Evolutionary conservation across 2,888 invertebrate species (phyloP), one percentile per base, ranked within the genome.

Genomic region (Acrobasis suavella): DNA sequence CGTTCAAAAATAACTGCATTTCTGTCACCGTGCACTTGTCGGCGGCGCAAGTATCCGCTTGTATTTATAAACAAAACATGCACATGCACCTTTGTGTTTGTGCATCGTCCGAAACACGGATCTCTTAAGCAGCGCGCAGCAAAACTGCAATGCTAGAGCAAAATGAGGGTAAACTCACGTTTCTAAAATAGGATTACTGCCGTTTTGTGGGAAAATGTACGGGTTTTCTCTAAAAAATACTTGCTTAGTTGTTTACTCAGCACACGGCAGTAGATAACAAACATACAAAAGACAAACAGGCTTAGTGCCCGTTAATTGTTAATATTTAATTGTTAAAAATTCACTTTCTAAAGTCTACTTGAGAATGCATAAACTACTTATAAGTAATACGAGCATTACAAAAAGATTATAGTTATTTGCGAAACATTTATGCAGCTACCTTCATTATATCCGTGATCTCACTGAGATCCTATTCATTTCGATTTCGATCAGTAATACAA

Each of bases 1-100:
- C 71, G 71, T 70, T 71, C 68, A 67, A 72, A 81, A 80, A 82
- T 80, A 80, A 75, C 77, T 69, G 49, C 60, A 55, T 60, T 69
- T 66, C 66, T 67, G 65, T 56, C 58, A 64, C 66, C 58, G 64
- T 50, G 62, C 50, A 61, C 62, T 60, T 66, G 66, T 63, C 52
- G 17, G 51, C 38, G 16, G 15, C 12, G 59, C 52, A 42, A 55
- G 64, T 63, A 65, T 66, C 64, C 62, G 65, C 56, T 63, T 58
- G 64, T 66, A 66, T 69, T 67, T 67, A 69, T 66, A 69, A 67
- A 67, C 67, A 65, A 65, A 66, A 69, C 62, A 58, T 60, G 63
- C 55, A 62, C 22, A 22, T 22, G 7, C 32, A 32, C 63, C 65
- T 63, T 65, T 69, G 63, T 64, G 58, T 60, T 54, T 50, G 38